A percentile compares a stretch with the other conserved stretches of the same genome.
These are phyloP conservation scores for Tortricodes alternella DNA, from an alignment of 2,888 invertebrate genomes.

Conservation along the genomic window DNA sequence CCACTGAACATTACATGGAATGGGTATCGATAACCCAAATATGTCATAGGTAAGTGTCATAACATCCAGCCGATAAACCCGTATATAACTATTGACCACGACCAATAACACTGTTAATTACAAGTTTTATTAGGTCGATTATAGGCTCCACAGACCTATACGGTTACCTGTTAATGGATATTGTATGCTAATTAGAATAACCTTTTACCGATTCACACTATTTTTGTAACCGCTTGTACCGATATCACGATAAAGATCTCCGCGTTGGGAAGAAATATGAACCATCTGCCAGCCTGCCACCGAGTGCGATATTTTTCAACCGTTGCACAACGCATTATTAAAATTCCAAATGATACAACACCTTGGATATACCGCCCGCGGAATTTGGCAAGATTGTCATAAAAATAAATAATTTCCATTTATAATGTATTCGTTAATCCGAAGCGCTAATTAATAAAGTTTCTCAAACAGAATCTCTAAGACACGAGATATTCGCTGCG, in stretches of 20 bases:
- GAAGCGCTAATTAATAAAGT: slow-evolving; percentile 33
- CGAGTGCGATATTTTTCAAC: slow-evolving; percentile 16
- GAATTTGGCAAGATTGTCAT: slow-evolving; percentile 31
- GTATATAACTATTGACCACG: slow-evolving; percentile 3
- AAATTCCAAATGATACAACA: slow-evolving; percentile 30
- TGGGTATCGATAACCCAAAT: slow-evolving; percentile 33
- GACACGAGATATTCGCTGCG: neutral
- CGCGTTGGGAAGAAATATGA: slow-evolving; percentile 26
- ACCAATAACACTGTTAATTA: slow-evolving; percentile 7
- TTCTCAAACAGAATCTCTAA: slow-evolving; percentile 27
- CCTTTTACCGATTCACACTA: slow-evolving; percentile 14
- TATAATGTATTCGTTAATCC: slow-evolving; percentile 28
- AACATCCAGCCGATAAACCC: slow-evolving; percentile 8
- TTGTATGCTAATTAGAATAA: slow-evolving; percentile 20
- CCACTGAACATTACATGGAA: slow-evolving; percentile 37
- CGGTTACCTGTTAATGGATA: slow-evolving; percentile 18
- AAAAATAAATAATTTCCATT: slow-evolving; percentile 33
- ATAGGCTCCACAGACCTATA: neutral
- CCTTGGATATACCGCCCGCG: slow-evolving; percentile 13
- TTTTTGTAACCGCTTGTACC: slow-evolving; percentile 23
- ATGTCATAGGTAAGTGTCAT: slow-evolving; percentile 20
- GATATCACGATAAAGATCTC: slow-evolving; percentile 21
- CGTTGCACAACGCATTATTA: slow-evolving; percentile 28
- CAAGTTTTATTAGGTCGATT: slow-evolving; percentile 6
- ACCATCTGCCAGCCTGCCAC: slow-evolving; percentile 17